These are phyloP conservation scores for Melanotaenia trifasciata DNA, from an alignment of 2,797 vertebrate species.

Conservation along the genomic window DNA sequence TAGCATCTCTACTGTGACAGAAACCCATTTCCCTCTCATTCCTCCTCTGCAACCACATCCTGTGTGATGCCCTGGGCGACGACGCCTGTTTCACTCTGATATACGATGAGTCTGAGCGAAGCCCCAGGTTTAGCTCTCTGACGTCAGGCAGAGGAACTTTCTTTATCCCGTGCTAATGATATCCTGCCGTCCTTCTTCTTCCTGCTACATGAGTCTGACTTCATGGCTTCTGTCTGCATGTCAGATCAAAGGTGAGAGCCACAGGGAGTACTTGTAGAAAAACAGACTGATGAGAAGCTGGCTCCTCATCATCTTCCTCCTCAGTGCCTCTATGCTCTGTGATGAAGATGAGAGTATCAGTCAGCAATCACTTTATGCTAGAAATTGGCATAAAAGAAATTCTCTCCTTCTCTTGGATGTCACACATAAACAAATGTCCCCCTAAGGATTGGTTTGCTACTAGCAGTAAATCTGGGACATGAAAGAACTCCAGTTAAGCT, in stretches of 20 bases:
- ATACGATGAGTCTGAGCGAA: conserved; percentile 54
- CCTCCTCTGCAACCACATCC: conserved; percentile 63
- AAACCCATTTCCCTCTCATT: conserved; percentile 69
- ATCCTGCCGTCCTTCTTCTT: conserved; percentile 16
- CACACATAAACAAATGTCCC: conserved; percentile 14
- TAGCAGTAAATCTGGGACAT: conserved; percentile 7
- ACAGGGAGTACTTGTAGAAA: conserved; percentile 25
- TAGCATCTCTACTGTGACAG: conserved; percentile 58
- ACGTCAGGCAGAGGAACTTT: conserved; percentile 64
- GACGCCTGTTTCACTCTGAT: conserved; percentile 66
- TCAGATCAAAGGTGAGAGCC: conserved; percentile 68
- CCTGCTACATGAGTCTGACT: conserved; percentile 22
- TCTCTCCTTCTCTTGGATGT: conserved; percentile 32
- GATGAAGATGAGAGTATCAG: conserved; percentile 43
- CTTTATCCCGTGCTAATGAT: conserved; percentile 51
- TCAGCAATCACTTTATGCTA: conserved; percentile 39
- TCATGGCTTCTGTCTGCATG: conserved; percentile 31
- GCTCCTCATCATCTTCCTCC: conserved; percentile 32
- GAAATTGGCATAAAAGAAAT: conserved; percentile 47
- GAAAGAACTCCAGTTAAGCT: conserved; percentile 16
- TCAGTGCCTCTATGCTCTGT: conserved; percentile 23
- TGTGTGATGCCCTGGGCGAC: conserved; percentile 62
- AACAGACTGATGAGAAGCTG: conserved; percentile 46
- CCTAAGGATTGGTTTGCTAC: conserved; percentile 10
- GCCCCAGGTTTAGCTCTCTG: conserved; percentile 65